These are phyloP conservation scores for Dioctria rufipes DNA, from an alignment of 2,888 invertebrate genomes.

Conservation along the genomic window DNA sequence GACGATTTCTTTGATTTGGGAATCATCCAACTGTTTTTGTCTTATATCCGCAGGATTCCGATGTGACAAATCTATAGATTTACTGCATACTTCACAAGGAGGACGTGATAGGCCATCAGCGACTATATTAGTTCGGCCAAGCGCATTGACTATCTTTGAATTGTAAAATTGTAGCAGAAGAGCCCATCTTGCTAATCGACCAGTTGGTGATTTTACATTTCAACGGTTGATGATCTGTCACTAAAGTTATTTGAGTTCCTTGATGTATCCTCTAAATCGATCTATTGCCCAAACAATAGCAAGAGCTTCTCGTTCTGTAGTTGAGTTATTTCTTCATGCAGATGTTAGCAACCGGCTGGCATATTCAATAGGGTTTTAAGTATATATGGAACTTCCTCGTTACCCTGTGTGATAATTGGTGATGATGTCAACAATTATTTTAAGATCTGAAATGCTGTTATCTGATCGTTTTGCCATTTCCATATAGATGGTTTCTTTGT, in stretches of 20 bases:
- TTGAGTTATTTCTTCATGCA: too few species aligned
- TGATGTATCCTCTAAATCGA: constrained; percentile 55
- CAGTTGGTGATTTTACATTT: not conserved
- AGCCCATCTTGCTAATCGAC: constrained; percentile 1
- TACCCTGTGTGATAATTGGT: constrained; percentile 61
- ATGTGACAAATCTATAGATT: too few species aligned
- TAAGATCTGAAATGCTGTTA: constrained; percentile 31
- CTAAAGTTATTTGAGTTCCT: constrained; percentile 30
- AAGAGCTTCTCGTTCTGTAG: too few species aligned
- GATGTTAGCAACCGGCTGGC: too few species aligned
- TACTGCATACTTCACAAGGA: not conserved
- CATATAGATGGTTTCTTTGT: constrained; percentile 56
- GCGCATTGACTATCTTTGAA: not conserved
- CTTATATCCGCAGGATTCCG: too few species aligned
- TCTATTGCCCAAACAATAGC: constrained; percentile 54
- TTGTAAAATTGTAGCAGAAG: not conserved
- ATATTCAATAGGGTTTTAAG: constrained; percentile 62
- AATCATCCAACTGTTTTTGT: too few species aligned
- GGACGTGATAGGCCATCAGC: not conserved
- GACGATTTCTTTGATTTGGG: too few species aligned
- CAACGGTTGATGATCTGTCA: constrained; percentile 49
- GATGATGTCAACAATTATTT: not conserved
- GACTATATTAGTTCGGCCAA: not conserved
- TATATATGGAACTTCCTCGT: constrained; percentile 61
- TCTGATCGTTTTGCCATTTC: constrained; percentile 47